Percentiles rank a stretch among this genome's conserved stretches.
phyloP scores from a whole-genome alignment of 2,888 invertebrate genomes.

The Dichetophora obliterata region DNA sequence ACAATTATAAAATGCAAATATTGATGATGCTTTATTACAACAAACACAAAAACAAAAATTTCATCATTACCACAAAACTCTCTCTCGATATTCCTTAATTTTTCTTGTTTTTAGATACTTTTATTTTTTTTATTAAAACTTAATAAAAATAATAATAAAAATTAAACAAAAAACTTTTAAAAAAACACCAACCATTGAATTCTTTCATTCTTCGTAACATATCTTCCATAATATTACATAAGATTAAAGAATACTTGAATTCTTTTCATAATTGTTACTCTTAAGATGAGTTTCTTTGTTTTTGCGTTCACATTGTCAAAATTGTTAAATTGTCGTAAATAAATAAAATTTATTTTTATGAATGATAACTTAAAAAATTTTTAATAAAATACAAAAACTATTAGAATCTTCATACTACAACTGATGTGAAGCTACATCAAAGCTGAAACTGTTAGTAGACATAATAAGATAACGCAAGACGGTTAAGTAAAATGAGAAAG shows the following conservation, averaged over 20 bases:
- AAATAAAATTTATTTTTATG: slow-evolving; percentile 13
- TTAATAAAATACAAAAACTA: no score
- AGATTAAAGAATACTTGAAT: neutral
- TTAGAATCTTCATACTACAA: no score
- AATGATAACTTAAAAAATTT: neutral
- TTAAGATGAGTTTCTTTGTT: neutral
- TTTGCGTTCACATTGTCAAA: slow-evolving; percentile 6
- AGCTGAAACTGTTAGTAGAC: no score
- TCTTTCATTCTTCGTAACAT: neutral
- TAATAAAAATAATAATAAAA: slow-evolving; percentile 39
- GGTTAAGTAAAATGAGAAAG: no score
- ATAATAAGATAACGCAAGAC: no score
- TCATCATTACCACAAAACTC: slow-evolving; percentile 49
- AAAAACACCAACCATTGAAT: neutral
- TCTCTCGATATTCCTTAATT: slow-evolving; percentile 57
- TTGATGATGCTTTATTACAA: slow-evolving; percentile 46
- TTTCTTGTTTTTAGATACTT: slow-evolving; percentile 52
- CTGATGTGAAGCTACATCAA: no score
- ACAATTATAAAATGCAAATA: slow-evolving; percentile 49
- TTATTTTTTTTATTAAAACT: slow-evolving; percentile 53
- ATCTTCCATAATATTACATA: neutral
- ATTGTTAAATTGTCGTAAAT: slow-evolving; percentile 5
- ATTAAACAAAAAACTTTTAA: slow-evolving; percentile 37
- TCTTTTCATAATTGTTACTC: neutral
- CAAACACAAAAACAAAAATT: slow-evolving; percentile 41